Evolutionary conservation across 2,797 vertebrate species (phyloP).

Genomic region (Pseudochirops cupreus): DNA sequence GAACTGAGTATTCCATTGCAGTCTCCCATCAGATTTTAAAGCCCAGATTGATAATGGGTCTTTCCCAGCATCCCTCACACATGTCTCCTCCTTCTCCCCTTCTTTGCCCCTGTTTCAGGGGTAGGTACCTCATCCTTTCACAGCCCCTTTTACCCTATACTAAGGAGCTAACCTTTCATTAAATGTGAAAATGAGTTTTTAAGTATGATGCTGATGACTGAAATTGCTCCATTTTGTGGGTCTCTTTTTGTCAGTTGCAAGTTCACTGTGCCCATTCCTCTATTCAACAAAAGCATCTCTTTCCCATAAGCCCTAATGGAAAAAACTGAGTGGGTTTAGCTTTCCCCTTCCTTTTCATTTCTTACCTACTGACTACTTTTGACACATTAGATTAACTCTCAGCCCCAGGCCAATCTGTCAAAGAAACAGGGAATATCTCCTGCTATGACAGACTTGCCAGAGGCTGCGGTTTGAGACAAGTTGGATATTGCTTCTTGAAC

Average conservation of each 20-base stretch:
- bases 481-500: constrained; percentile 85
- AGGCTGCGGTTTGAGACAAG: constrained; percentile 85
- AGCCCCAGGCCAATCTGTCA: constrained; percentile 87
- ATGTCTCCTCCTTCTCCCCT: neutral
- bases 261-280: neutral
- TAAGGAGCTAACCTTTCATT: neutral
- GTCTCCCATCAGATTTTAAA: neutral
- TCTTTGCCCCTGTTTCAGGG: neutral
- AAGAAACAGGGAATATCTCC: constrained; percentile 87
- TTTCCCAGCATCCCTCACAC: neutral
- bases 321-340: constrained; percentile 73
- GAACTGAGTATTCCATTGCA: neutral
- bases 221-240: constrained; percentile 71
- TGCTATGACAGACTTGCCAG: constrained; percentile 87
- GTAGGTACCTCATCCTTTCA: neutral
- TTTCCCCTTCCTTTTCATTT: constrained; percentile 60
- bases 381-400: constrained; percentile 89
- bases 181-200: neutral
- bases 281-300: constrained; percentile 28
- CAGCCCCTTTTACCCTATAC: neutral
- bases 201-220: neutral
- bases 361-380: constrained; percentile 81
- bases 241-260: constrained; percentile 57
- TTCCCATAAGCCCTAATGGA: constrained; percentile 68
- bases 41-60: neutral